Evolutionary conservation across 2,888 invertebrate genomes (phyloP).

Genomic region (Andrena haemorrhoa): DNA sequence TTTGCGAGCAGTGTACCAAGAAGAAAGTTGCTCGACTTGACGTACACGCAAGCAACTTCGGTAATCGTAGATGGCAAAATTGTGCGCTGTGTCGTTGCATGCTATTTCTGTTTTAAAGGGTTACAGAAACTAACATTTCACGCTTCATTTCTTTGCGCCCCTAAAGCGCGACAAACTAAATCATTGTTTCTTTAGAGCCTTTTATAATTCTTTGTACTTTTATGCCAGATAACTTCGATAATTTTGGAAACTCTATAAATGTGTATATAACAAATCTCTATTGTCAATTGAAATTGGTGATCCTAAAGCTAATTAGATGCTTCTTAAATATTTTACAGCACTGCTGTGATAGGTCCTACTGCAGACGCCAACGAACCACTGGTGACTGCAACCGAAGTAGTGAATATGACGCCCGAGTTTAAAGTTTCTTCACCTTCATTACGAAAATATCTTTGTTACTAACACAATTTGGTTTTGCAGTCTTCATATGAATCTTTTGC

Average conservation of each 20-base stretch:
- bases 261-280: background rate
- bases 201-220: background rate
- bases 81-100: conserved; percentile 41
- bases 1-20: background rate
- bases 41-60: background rate
- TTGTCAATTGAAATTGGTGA: background rate
- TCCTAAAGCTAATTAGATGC: conserved; percentile 16
- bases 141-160: background rate
- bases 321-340: conserved; percentile 77
- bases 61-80: conserved; percentile 15
- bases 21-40: background rate
- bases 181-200: background rate
- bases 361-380: conserved; percentile 81
- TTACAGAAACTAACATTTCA: conserved; percentile 23
- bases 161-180: background rate
- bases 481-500: conserved; percentile 41
- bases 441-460: conserved; percentile 46
- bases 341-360: conserved; percentile 83
- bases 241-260: conserved; percentile 1
- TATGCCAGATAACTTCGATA: background rate
- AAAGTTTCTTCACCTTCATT: conserved; percentile 19
- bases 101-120: conserved; percentile 7
- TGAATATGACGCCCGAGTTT: conserved; percentile 67
- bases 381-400: conserved; percentile 77
- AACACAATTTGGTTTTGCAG: conserved; percentile 13